Percentiles rank a stretch among this genome's conserved stretches.
These are phyloP conservation scores for Drosophila orosa DNA, from an alignment of 1,140 invertebrate species.

Conservation along the genomic window DNA sequence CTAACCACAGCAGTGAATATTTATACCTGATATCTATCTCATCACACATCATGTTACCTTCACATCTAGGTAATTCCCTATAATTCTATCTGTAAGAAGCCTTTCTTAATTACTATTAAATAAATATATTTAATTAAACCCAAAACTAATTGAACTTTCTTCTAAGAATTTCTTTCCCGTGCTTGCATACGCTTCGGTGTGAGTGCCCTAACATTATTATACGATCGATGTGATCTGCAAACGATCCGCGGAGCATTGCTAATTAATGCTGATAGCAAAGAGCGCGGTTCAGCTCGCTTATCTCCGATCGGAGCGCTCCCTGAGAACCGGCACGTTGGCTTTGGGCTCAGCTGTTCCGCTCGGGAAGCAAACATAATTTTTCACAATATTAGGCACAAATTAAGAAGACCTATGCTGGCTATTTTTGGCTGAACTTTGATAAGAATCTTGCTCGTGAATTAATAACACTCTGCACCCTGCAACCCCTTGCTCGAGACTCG, in stretches of 20 bases:
- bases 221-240: slow-evolving; percentile 41
- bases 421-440: slow-evolving; percentile 35
- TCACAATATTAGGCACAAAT: slow-evolving; percentile 24
- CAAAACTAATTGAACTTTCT: not conserved
- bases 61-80: no score
- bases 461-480: slow-evolving; percentile 3
- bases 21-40: not conserved
- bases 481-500: slow-evolving; percentile 7
- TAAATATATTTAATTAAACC: not conserved
- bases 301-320: slow-evolving; percentile 24
- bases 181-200: not conserved
- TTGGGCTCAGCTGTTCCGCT: slow-evolving; percentile 31
- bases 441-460: slow-evolving; percentile 15
- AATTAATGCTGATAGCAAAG: slow-evolving; percentile 50
- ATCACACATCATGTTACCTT: no score
- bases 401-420: slow-evolving; percentile 16
- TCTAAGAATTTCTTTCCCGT: not conserved
- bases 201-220: slow-evolving; percentile 13
- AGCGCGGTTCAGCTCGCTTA: slow-evolving; percentile 19
- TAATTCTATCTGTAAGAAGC: no score
- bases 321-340: slow-evolving; percentile 33
- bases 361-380: slow-evolving; percentile 31
- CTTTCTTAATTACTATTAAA: no score
- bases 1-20: no score
- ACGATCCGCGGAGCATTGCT: slow-evolving; percentile 36